Base-by-base conservation (phyloP, 2,888 invertebrate species). In the Ormyrus nitidulus region DNA sequence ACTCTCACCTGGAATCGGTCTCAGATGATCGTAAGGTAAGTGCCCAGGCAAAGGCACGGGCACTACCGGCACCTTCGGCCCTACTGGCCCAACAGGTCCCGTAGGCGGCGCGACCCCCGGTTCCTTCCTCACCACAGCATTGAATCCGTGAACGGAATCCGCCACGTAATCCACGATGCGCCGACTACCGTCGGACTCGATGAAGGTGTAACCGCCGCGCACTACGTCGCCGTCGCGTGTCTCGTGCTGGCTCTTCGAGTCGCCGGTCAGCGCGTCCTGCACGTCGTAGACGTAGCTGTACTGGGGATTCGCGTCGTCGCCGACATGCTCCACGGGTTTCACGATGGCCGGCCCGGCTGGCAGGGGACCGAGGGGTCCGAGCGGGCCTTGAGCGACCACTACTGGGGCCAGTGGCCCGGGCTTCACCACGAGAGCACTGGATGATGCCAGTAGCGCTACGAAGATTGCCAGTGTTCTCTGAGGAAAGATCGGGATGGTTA, bases 131-230 rank as follows among this genome's bases (percentile, higher is more conserved):
- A 90, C 89, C 0, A 90, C 86, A 0, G 90, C 90, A 84, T 90
- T 90, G 85, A 89, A 89, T 79, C 90, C 90, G 78, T 86, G 88
- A 70, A 86, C 83, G 0, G 89, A 77, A 73, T 89, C 90, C 7
- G 89, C 89, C 65, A 86, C 85, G 84, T 90, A 90, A 81, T 90
- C 89, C 70, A 90, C 90, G 51, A 83, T 87, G 74, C 89, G 86
- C 61, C 85, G 87, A 56, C 91, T 90, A 58, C 92, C 92, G 80
- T 92, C 92, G 4, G 91, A 86, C 82, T 92, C 92, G 75, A 91
- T 86, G 61, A 92, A 89, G n/a, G 90, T 89, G 86, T 92, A 92
- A 77, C 84, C 92, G 85, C 89, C 89, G 19, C 89, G 87, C 34
- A 89, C 89, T 0, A 87, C 80, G 53, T 89, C 90, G 6, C 89